These are phyloP conservation scores for Myopa tessellatipennis DNA, from an alignment of 2,888 invertebrate genomes.

Conservation along the genomic window DNA sequence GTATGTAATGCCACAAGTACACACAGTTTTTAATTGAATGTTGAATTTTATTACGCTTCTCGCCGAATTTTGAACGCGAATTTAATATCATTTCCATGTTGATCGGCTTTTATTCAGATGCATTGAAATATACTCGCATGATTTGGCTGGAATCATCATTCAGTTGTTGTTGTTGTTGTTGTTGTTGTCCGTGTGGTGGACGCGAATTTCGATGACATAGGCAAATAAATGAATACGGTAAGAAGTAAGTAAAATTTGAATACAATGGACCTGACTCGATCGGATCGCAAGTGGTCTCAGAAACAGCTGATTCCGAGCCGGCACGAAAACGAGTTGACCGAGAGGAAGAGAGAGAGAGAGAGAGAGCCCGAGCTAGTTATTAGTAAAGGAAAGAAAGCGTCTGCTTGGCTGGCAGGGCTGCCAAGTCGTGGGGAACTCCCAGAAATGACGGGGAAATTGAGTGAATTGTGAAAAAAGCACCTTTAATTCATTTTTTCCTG, in stretches of 20 bases:
- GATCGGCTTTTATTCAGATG: too few species aligned
- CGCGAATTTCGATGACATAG: background rate
- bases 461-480: too few species aligned
- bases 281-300: background rate
- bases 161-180: background rate
- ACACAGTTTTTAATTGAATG: too few species aligned
- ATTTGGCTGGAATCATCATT: background rate
- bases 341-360: background rate
- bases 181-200: background rate
- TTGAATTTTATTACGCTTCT: too few species aligned
- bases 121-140: background rate
- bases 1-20: too few species aligned
- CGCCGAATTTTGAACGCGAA: too few species aligned
- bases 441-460: background rate
- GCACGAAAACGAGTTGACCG: background rate
- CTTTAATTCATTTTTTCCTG: too few species aligned
- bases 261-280: background rate
- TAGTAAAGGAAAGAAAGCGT: background rate
- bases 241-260: background rate
- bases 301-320: slow-evolving; percentile 20
- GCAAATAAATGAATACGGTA: background rate
- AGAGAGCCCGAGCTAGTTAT: background rate
- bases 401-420: background rate
- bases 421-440: background rate
- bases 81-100: too few species aligned